Evolutionary conservation across 2,888 invertebrate genomes (phyloP).

Genomic region (Diabrotica balteata): DNA sequence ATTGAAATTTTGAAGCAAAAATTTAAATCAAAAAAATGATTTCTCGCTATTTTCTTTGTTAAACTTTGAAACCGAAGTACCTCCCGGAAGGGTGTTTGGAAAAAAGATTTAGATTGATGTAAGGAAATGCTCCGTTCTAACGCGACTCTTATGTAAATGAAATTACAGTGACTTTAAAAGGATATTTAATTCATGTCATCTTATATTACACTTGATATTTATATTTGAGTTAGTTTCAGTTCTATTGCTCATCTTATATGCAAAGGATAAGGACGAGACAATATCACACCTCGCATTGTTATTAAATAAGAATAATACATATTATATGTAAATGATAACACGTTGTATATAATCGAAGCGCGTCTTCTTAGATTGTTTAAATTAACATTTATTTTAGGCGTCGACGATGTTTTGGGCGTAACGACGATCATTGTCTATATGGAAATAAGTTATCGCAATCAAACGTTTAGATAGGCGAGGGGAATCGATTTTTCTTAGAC

Average conservation of each 20-base stretch:
- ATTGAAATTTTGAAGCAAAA: too few species aligned
- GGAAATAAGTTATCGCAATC: conserved; percentile 49
- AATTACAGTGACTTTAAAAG: too few species aligned
- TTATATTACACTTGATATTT: not conserved
- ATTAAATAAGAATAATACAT: conserved; percentile 62
- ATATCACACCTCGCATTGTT: conserved; percentile 60
- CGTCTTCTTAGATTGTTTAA: conserved; percentile 59
- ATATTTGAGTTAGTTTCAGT: not conserved
- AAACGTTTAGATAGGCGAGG: not conserved
- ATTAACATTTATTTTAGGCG: conserved; percentile 61
- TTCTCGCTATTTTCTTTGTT: too few species aligned
- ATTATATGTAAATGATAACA: conserved; percentile 61
- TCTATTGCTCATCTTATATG: not conserved
- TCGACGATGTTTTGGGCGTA: conserved; percentile 54
- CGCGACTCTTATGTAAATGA: too few species aligned
- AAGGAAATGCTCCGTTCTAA: too few species aligned
- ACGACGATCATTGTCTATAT: conserved; percentile 60
- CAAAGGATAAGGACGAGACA: conserved; percentile 46
- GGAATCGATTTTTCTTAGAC: conserved; percentile 4
- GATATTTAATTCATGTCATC: not conserved
- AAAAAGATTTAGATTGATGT: too few species aligned
- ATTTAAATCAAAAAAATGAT: too few species aligned
- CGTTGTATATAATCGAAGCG: conserved; percentile 53
- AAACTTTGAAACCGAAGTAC: too few species aligned
- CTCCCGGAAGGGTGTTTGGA: too few species aligned